These are phyloP conservation scores for Mesembrinibis cayennensis DNA, from an alignment of 2,113 vertebrate genomes.

Conservation along the genomic window DNA sequence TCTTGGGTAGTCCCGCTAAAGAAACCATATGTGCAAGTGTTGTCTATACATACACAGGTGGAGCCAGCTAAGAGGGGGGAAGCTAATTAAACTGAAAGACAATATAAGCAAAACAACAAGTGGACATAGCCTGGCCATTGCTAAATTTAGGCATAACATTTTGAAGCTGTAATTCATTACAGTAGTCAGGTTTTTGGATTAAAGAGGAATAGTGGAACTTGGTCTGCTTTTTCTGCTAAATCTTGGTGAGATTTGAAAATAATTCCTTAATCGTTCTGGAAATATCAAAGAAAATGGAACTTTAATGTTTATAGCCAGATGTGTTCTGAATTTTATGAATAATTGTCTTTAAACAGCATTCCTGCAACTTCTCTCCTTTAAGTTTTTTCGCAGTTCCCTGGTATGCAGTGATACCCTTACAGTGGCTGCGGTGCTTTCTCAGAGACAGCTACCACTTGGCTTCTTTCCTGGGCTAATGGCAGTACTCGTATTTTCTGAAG, in stretches of 20 bases:
- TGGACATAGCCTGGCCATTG: not conserved
- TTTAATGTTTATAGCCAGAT: not conserved
- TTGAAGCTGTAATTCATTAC: not conserved
- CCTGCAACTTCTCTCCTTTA: not conserved
- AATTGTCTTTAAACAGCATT: not conserved
- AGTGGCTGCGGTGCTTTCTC: not conserved
- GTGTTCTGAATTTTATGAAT: not conserved
- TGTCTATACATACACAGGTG: not conserved
- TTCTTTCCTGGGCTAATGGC: not conserved
- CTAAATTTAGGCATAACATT: not conserved
- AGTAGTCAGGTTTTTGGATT: not conserved
- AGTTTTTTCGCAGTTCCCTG: not conserved
- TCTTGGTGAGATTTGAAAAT: not conserved
- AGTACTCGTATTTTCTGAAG: not conserved
- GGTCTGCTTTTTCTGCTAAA: not conserved
- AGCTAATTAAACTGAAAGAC: not conserved
- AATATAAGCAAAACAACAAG: not conserved
- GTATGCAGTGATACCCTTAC: not conserved
- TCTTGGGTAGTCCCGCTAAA: not conserved
- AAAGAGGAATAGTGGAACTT: not conserved
- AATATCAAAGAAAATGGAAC: not conserved
- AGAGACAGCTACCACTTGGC: not conserved
- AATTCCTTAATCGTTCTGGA: not conserved
- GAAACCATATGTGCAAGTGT: not conserved
- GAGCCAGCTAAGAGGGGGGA: not conserved